A percentile compares a stretch with the other conserved stretches of the same genome.
Conservation (phyloP, 2,797 vertebrate species). For the Tokudaia tokunoshimensis region DNA sequence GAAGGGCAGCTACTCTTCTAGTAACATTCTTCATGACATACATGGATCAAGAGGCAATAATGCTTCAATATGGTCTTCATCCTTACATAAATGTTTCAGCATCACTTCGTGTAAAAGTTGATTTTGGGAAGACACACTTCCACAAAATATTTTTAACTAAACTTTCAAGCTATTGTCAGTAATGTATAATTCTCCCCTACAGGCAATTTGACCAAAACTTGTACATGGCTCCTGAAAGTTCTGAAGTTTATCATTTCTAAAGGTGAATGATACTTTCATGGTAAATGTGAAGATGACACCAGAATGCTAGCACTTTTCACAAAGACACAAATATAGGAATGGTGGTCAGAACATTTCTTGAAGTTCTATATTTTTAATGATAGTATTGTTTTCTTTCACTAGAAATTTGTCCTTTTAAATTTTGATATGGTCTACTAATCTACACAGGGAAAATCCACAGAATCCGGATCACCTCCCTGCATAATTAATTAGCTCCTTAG, state of each 20-base stretch:
- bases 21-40: neutral
- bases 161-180: constrained; percentile 3
- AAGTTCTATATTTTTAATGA: constrained; percentile 51
- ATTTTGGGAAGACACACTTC: neutral
- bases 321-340: neutral
- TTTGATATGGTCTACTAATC: constrained; percentile 4
- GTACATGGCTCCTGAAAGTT: neutral
- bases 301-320: constrained; percentile 50
- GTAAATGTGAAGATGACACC: constrained; percentile 49
- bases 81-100: neutral
- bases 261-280: constrained; percentile 54
- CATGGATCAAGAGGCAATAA: neutral
- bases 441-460: constrained; percentile 9
- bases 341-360: neutral
- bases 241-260: constrained; percentile 33
- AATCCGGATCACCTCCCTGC: neutral
- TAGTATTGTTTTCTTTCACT: neutral
- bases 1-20: neutral
- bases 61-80: neutral
- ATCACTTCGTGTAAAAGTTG: neutral
- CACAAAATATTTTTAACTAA: neutral
- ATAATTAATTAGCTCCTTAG: constrained; percentile 68
- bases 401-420: constrained; percentile 9
- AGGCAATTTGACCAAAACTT: neutral
- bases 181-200: neutral